Base-by-base conservation (phyloP, 53 echinoderm and acorn worm genomes). In the Apostichopus leukothele region DNA sequence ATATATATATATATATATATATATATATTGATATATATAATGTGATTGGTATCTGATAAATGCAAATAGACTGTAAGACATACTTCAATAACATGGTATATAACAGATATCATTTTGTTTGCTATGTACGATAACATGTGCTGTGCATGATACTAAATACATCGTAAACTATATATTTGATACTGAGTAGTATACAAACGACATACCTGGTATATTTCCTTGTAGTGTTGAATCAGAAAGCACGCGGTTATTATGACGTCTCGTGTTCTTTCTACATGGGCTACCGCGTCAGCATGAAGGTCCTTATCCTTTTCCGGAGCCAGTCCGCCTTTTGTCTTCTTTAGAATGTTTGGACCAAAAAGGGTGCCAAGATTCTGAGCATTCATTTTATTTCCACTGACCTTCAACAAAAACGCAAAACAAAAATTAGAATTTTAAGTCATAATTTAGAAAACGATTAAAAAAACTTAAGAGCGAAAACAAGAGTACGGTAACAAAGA, bases 291-390 rank as follows among this genome's bases (percentile, higher is more conserved):
- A 7, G 67, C 86, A 54, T 71, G 57, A 18, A 86, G 53, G 52
- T 87, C 88, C 26, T 87, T 87, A 12, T 87, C 88, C 52, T 87
- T 87, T 50, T 87, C 87, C 6, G 74, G 87, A 7, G 52, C 90
- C 73, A 94, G 92, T 5, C 94, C 98, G 11, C 93, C 93, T 88
- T 98, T 98, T 2, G 95, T 93, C 87, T 96, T 96, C 52, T 92
- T 90, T 25, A 98, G 92, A 76, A 98, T 95, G 79, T 98, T 98
- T 7, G 98, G 98, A 12, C 98, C 98, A 86, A 98, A 98, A 13
- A 98, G 89, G 13, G 92, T 98, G 13, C 93, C 96, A 7, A 98
- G 89, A 75, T 98, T 98, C 53, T 94, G 93, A n/a, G 89, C 85
- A 87, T 98, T 95, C 98, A 98, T 98, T 86, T 96, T 98, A 86